Base-by-base conservation (phyloP, 1,140 invertebrate species). In the Megalonaias nervosa region DNA sequence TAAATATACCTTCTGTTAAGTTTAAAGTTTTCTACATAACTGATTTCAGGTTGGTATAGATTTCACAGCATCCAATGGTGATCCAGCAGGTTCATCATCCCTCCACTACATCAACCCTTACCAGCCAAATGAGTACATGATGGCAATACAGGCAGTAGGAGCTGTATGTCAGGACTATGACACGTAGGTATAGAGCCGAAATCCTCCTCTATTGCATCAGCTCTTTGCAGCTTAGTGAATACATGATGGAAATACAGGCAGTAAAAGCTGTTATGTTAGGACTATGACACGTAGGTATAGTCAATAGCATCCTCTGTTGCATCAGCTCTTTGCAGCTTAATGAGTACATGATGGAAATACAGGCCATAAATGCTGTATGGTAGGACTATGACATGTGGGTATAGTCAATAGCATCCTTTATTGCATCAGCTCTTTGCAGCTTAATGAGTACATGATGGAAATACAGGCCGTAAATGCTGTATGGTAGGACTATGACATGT, bases 61-160 rank as follows among this genome's bases (percentile, higher is more conserved):
- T 86, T 94, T 94, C 85, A 94, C 94, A 17, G 93, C 91, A 23
- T 94, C 94, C n/a, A 94, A 94, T 91, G 93, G 94, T n/a, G 91
- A 93, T 79, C 93, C 93, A 19, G 80, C 87, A 31, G 83, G 90
- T 48, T 89, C 92, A 0, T 78, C 89, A 15, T 94, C 93, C 6
- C 90, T 94, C 11, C 94, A 89, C 62, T 81, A 81, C 68, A 75
- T 81, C 21, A 74, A 91, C 81, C 83, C 84, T 12, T 80, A 87
- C 74, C 80, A 81, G 60, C 83, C 89, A 13, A 88, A 88, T 74
- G 83, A 87, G 56, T 88, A 88, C 74, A 86, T 86, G 85, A 82
- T 21, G 55, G 94, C 93, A n/a, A 89, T 87, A 23, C 86, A 86
- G 65, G 90, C 93, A 58, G 93, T 94, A 0, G 94, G 93, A 0